Percentiles rank a stretch among this genome's conserved stretches.
phyloP scores from a whole-genome alignment of 1,140 invertebrate genomes.

The Lethocerus indicus region DNA sequence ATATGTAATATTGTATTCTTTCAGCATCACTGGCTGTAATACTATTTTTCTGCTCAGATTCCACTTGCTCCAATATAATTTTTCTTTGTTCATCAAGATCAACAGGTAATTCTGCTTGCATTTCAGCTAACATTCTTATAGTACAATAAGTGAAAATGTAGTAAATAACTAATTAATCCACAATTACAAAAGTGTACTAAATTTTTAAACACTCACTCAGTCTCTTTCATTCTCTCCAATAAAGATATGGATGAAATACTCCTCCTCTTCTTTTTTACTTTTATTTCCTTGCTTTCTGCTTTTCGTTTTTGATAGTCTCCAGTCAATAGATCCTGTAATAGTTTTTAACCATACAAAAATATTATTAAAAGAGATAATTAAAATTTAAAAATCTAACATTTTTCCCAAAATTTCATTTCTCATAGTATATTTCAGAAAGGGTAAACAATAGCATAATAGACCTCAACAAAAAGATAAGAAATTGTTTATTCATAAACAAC shows the following conservation, averaged over 20 bases:
- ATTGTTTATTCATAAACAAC: too few species aligned
- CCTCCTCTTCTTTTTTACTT: constrained; percentile 14
- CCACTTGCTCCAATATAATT: constrained; percentile 19
- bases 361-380: too few species aligned
- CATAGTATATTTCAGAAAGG: too few species aligned
- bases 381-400: too few species aligned
- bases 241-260: constrained; percentile 11
- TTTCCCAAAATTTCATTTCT: too few species aligned
- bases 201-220: not conserved
- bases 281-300: constrained; percentile 2
- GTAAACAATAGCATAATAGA: too few species aligned
- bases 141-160: not conserved
- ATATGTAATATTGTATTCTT: constrained; percentile 26
- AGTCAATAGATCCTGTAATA: constrained; percentile 29
- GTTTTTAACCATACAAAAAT: too few species aligned
- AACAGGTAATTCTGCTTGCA: constrained; percentile 28
- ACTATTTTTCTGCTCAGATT: constrained; percentile 19
- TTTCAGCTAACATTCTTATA: constrained; percentile 6
- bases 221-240: constrained; percentile 4
- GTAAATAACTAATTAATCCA: constrained; percentile 1
- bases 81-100: constrained; percentile 31
- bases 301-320: constrained; percentile 24
- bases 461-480: too few species aligned
- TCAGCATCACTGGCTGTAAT: constrained; percentile 24
- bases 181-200: not conserved